These are phyloP conservation scores for Neodiprion lecontei DNA, from an alignment of 1,140 invertebrate genomes.

Conservation along the genomic window DNA sequence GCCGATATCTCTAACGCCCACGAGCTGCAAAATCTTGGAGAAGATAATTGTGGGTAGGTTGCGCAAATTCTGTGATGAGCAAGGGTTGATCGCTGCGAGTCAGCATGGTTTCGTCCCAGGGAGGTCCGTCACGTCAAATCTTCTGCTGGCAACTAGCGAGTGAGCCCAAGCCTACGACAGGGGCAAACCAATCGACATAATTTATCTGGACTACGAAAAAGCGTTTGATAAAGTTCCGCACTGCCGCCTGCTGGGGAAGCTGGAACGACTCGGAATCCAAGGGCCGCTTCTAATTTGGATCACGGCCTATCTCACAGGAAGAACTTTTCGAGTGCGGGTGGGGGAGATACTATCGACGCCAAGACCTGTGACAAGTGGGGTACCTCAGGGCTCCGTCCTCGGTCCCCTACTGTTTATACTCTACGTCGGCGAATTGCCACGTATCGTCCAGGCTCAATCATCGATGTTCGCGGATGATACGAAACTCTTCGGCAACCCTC, in stretches of 20 bases:
- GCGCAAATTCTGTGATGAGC: constrained; percentile 22
- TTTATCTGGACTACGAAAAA: neutral
- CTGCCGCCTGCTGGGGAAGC: neutral
- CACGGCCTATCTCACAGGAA: neutral
- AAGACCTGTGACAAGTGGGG: constrained; percentile 8
- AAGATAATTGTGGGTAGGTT: constrained; percentile 26
- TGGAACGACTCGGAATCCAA: neutral
- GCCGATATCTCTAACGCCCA: constrained; percentile 31
- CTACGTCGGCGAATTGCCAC: neutral
- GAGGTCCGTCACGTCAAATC: constrained; percentile 13
- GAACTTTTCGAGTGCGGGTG: neutral
- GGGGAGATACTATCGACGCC: constrained; percentile 2
- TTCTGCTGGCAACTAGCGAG: neutral
- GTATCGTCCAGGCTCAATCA: neutral
- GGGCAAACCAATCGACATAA: neutral
- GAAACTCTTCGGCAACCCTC: neutral
- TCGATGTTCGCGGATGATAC: neutral
- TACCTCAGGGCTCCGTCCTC: constrained; percentile 16
- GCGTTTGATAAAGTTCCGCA: neutral
- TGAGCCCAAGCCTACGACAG: neutral
- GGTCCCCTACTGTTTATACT: constrained; percentile 20
- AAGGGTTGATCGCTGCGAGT: constrained; percentile 13
- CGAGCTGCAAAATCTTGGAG: constrained; percentile 29
- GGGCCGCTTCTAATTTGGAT: neutral
- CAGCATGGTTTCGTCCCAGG: constrained; percentile 24